Base-by-base conservation (phyloP, 2,888 invertebrate species). In the Mesoligia furuncula region DNA sequence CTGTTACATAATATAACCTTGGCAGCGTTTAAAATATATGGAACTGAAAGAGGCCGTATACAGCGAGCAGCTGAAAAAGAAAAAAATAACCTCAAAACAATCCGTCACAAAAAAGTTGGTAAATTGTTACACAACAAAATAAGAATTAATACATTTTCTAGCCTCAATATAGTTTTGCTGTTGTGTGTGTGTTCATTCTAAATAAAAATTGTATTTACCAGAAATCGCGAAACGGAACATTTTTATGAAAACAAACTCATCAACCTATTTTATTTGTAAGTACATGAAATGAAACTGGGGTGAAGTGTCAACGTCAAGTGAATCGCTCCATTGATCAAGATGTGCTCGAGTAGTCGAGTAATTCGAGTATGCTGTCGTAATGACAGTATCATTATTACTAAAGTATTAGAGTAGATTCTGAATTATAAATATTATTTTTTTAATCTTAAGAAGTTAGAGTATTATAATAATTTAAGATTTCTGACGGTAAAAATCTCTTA, bases 211-310 rank as follows among this genome's bases (percentile, higher is more conserved):
- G n/a, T 81, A 84, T 80, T 90, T 90, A 96, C 95, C 93, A 87
- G 95, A 95, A 93, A 94, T 88, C 85, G 91, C 91, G 83, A 89
- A 90, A 73, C 97, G 93, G 91, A 95, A 93, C 96, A 95, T 94
- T 83, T 85, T 83, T 62, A 80, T 11, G 36, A 75, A 76, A 87
- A 77, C 72, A 70, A 79, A 57, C 79, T 65, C 75, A 75, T 69
- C 64, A 20, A 80, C 64, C 20, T 11, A 36, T 0, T 51, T 11
- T 24, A 20, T 13, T 68, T 27, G 27, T 67, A 45, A 45, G 68
- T 51, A 51, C 11, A 24, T 1, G 11, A 1, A 45, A 15, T 17
- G 11, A 11, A 24, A 1, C 51, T 20, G 9, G 54, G 9, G 54
- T 45, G 20, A 67, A 67, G 45, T 67, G 24, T 57, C n/a, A 57